Percentiles rank a stretch among this genome's conserved stretches.
Evolutionary conservation across 2,113 vertebrate species (phyloP).

Genomic region (Plecturocebus donacophilus): DNA sequence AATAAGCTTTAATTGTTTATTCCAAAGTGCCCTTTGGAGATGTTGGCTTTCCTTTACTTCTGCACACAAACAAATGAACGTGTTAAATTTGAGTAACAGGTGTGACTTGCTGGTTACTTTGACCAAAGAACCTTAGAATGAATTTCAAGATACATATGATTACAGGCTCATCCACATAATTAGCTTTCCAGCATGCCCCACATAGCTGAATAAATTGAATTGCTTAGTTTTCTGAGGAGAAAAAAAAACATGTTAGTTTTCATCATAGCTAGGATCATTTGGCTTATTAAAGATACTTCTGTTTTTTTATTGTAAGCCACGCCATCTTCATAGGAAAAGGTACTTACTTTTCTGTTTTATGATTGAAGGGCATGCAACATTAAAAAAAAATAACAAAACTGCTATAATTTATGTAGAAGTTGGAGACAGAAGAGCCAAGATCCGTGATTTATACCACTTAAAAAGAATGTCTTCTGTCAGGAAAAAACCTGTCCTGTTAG

Average conservation of each 20-base stretch:
- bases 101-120: neutral
- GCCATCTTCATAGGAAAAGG: neutral
- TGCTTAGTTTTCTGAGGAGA: neutral
- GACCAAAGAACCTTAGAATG: neutral
- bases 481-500: neutral
- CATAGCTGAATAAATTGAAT: neutral
- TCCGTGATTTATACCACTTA: neutral
- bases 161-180: neutral
- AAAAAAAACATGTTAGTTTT: neutral
- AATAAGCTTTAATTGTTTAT: neutral
- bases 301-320: neutral
- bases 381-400: neutral
- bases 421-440: neutral
- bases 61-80: neutral
- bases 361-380: neutral
- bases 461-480: neutral
- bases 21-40: neutral
- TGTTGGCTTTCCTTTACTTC: neutral
- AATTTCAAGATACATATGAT: neutral
- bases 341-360: neutral
- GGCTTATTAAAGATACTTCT: neutral
- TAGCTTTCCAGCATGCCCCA: neutral
- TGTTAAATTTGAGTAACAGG: neutral
- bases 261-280: neutral
- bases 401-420: neutral